Conservation (phyloP, 2,113 vertebrate genomes). For the Nyctibius bracteatus region DNA sequence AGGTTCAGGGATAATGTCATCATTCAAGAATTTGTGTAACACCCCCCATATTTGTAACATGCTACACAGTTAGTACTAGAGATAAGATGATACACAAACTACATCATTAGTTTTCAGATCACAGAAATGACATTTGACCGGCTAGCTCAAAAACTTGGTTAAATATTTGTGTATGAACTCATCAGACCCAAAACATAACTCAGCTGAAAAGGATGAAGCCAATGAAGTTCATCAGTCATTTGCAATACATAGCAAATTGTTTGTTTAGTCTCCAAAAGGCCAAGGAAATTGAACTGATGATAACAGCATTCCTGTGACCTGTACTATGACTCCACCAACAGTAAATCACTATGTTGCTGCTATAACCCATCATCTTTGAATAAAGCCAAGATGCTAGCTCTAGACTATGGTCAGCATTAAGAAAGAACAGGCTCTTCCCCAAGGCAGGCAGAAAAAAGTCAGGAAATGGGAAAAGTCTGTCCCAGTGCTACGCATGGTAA, state of each 20-base stretch:
- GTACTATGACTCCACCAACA: neutral
- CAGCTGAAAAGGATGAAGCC: neutral
- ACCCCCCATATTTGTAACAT: neutral
- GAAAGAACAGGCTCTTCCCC: neutral
- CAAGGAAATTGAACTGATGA: neutral
- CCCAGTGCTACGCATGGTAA: neutral
- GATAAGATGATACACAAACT: neutral
- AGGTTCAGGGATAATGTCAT: neutral
- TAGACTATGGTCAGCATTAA: neutral
- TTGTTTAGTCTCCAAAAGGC: neutral
- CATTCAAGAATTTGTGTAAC: neutral
- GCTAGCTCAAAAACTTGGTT: neutral
- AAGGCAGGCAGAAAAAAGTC: neutral
- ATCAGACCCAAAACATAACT: neutral
- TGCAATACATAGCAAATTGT: neutral
- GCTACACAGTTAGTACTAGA: neutral
- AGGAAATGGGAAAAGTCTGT: neutral
- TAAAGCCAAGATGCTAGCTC: neutral
- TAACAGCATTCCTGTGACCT: neutral
- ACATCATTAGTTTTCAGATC: neutral
- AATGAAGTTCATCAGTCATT: neutral
- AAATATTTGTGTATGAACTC: slow-evolving; percentile 8
- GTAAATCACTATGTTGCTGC: neutral
- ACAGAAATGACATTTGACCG: neutral
- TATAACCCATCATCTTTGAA: neutral